Conservation (phyloP, 1,140 invertebrate species). For the Pinna nobilis region DNA sequence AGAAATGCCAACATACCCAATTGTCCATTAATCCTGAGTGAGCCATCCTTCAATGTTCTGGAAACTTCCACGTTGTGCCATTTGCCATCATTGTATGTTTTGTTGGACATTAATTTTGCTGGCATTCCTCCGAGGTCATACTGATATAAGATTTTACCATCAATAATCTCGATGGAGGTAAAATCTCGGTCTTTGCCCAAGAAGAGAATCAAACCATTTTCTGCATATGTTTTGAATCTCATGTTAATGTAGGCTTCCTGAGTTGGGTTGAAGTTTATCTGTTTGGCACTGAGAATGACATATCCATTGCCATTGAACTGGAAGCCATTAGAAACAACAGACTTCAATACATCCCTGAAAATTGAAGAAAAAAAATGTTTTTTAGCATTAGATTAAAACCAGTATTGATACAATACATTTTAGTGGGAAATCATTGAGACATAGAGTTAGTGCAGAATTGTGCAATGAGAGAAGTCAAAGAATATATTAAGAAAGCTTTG, state of each 20-base stretch:
- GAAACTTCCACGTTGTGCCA: constrained; percentile 90
- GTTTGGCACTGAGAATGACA: constrained; percentile 79
- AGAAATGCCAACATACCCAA: not conserved
- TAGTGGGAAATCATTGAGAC: too few species aligned
- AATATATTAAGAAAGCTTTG: too few species aligned
- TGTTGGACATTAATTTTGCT: constrained; percentile 75
- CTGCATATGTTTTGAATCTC: constrained; percentile 89
- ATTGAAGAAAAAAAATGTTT: not conserved
- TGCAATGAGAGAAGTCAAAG: too few species aligned
- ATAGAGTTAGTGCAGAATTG: too few species aligned
- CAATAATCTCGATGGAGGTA: constrained; percentile 88
- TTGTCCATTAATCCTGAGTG: constrained; percentile 79
- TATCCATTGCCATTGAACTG: constrained; percentile 91
- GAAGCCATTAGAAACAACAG: constrained; percentile 67
- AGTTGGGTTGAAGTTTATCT: constrained; percentile 77
- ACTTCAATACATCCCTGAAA: constrained; percentile 56
- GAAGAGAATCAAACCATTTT: constrained; percentile 93
- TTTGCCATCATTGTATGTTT: constrained; percentile 85
- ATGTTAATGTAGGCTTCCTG: constrained; percentile 81
- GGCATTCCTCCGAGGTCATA: constrained; percentile 85
- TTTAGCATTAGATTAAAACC: too few species aligned
- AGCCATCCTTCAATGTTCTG: constrained; percentile 80
- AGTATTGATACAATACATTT: too few species aligned
- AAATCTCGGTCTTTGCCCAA: constrained; percentile 83
- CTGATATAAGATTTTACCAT: constrained; percentile 81